These are phyloP conservation scores for Cyprinodon tularosa DNA, from an alignment of 2,113 vertebrate species.

Conservation along the genomic window DNA sequence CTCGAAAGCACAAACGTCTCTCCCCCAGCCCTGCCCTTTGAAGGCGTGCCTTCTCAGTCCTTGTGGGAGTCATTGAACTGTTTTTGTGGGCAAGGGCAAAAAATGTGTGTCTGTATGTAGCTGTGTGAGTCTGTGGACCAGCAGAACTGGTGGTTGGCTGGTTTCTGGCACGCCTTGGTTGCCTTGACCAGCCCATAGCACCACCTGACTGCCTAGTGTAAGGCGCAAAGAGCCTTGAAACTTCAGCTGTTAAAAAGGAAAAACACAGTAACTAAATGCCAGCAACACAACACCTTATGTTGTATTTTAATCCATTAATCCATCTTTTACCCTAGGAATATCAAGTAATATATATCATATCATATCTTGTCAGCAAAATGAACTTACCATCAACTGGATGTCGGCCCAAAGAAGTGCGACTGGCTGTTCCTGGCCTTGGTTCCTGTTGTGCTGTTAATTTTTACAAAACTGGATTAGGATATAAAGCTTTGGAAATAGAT, in stretches of 20 bases:
- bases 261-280: too few species aligned
- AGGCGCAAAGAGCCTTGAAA: not conserved
- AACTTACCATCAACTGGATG: conserved; percentile 3
- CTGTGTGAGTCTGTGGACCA: not conserved
- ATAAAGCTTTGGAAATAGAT: too few species aligned
- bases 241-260: not conserved
- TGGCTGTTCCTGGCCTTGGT: too few species aligned
- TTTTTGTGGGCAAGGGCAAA: not conserved
- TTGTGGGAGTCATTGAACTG: not conserved
- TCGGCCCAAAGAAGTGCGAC: not conserved
- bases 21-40: not conserved
- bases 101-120: not conserved
- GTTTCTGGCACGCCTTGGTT: not conserved
- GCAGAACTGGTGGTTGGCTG: too few species aligned
- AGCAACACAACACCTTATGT: too few species aligned
- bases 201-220: too few species aligned
- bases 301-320: too few species aligned
- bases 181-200: not conserved
- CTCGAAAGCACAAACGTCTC: not conserved
- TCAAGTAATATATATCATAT: too few species aligned
- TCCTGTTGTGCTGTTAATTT: too few species aligned
- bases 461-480: too few species aligned
- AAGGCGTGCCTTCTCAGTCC: not conserved
- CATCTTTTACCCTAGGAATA: too few species aligned
- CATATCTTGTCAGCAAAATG: too few species aligned